These are phyloP conservation scores for Hartigia nigra DNA, from an alignment of 2,888 invertebrate genomes.

Conservation along the genomic window DNA sequence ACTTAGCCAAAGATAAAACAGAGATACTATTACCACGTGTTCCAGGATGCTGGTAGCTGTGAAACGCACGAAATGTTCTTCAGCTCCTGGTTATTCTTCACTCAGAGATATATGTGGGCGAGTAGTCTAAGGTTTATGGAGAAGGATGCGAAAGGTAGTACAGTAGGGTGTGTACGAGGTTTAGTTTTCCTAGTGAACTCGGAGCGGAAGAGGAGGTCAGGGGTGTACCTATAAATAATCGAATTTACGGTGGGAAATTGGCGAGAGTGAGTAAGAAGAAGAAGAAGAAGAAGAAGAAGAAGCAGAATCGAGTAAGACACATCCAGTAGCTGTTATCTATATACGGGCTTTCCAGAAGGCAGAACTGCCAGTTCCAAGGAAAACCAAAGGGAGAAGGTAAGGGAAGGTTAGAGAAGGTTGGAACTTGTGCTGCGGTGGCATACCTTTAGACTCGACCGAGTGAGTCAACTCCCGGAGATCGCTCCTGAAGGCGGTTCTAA, in stretches of 20 bases:
- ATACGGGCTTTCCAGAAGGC: constrained; percentile 5
- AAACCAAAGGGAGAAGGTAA: constrained; percentile 15
- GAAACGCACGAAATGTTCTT: constrained; percentile 28
- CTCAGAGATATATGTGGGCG: constrained; percentile 14
- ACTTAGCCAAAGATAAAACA: not conserved
- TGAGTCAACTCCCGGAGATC: not conserved
- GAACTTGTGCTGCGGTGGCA: constrained; percentile 39
- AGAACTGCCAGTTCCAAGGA: constrained; percentile 7
- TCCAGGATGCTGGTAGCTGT: constrained; percentile 23
- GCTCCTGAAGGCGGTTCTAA: not conserved
- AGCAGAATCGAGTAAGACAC: constrained; percentile 18
- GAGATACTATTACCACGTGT: not conserved
- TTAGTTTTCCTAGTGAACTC: constrained; percentile 6
- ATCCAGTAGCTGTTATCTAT: not conserved
- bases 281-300: constrained; percentile 18
- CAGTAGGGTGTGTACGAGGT: not conserved
- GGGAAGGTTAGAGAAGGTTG: constrained; percentile 29
- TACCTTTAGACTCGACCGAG: constrained; percentile 48
- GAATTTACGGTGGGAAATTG: constrained; percentile 60
- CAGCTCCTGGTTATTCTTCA: constrained; percentile 41
- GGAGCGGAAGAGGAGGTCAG: constrained; percentile 22
- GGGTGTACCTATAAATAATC: constrained; percentile 55
- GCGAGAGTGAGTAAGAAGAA: constrained; percentile 29
- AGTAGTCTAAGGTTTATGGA: constrained; percentile 10
- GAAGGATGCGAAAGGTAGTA: constrained; percentile 1